phyloP scores from a whole-genome alignment of 2,113 vertebrate species.

The Orcinus orca region DNA sequence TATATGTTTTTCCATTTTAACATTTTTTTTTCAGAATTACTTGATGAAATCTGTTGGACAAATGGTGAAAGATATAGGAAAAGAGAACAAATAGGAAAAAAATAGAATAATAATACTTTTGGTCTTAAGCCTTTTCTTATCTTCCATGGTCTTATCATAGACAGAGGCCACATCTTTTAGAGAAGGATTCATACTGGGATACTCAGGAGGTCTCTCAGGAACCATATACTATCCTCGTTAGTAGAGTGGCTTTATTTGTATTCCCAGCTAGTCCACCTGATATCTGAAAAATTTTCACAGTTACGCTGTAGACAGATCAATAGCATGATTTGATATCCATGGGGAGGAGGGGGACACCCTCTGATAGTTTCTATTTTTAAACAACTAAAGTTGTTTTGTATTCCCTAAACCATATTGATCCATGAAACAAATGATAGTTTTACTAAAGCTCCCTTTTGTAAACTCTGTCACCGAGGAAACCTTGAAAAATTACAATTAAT shows the following conservation, averaged over 20 bases:
- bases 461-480: constrained; percentile 75
- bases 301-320: constrained; percentile 76
- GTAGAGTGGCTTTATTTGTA: constrained; percentile 59
- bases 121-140: not conserved
- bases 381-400: constrained; percentile 80
- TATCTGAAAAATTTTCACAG: constrained; percentile 72
- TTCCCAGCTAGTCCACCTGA: constrained; percentile 67
- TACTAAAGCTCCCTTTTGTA: constrained; percentile 79
- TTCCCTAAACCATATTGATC: constrained; percentile 83
- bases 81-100: not conserved
- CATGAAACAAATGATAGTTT: constrained; percentile 80
- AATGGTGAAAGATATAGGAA: not conserved
- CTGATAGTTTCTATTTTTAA: constrained; percentile 83
- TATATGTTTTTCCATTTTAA: not conserved
- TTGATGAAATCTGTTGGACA: not conserved
- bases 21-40: not conserved
- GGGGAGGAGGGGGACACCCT: constrained; percentile 74
- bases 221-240: rapidly evolving
- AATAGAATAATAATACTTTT: not conserved
- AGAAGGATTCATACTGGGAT: rapidly evolving
- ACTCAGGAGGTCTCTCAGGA: not conserved
- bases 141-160: not conserved
- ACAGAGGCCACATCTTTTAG: not conserved
- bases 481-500: constrained; percentile 81
- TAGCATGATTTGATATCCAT: constrained; percentile 77